A percentile compares a stretch with the other conserved stretches of the same genome.
phyloP scores from a whole-genome alignment of 2,888 invertebrate species.

The Agelastica alni region DNA sequence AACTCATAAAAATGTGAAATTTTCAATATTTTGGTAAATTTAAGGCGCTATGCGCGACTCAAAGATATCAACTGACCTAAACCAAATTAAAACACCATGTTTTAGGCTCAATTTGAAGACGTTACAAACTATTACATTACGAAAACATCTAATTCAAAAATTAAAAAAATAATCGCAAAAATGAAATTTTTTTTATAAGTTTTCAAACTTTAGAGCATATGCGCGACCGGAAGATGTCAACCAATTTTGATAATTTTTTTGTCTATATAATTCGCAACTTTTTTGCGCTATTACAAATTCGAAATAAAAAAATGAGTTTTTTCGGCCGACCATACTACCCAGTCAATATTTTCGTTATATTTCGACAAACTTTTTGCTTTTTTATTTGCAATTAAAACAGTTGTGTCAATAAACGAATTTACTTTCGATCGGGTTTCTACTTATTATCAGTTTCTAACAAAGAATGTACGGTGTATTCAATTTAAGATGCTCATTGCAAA shows the following conservation, averaged over 20 bases:
- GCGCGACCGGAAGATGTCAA: neutral
- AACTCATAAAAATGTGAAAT: neutral
- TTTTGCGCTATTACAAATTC: neutral
- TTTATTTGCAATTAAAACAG: neutral
- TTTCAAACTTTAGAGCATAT: neutral
- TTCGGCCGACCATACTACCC: too few species aligned
- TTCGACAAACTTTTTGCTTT: neutral
- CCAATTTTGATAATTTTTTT: neutral
- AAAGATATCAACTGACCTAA: neutral
- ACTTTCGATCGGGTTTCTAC: neutral
- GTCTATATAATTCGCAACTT: neutral
- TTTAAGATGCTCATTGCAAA: neutral
- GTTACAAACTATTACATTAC: neutral
- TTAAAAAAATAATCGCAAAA: neutral
- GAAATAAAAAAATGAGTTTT: neutral
- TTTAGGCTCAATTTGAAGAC: neutral
- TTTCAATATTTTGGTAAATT: neutral
- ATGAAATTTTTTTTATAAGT: neutral
- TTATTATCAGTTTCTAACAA: neutral
- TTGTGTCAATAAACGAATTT: neutral
- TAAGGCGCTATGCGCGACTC: neutral
- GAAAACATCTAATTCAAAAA: constrained; percentile 3
- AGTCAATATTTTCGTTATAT: too few species aligned
- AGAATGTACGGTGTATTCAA: constrained; percentile 1
- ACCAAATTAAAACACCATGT: neutral